Percentiles rank a stretch among this genome's conserved stretches.
Evolutionary conservation across 30 jellyfish, hydroid and myxozoan genomes (phyloP).

Genomic region (Aurelia sp.): DNA sequence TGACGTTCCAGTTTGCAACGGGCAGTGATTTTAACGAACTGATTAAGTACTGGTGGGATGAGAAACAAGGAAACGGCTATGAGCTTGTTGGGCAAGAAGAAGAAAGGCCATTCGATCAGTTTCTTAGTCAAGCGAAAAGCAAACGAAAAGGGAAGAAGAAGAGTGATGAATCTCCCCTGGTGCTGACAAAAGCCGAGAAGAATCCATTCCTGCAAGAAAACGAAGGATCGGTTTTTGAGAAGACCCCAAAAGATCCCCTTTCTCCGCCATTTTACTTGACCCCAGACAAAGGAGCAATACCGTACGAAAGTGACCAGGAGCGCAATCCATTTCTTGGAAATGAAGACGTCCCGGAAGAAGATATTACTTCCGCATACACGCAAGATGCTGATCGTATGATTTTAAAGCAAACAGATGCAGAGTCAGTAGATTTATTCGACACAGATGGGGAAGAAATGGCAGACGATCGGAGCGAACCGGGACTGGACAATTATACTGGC

Average conservation of each 20-base stretch:
- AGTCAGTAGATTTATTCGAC: background rate
- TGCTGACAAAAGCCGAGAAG: constrained; percentile 5
- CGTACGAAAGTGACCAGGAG: background rate
- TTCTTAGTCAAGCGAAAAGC: constrained; percentile 10
- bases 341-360: background rate
- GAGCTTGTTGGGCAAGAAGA: constrained; percentile 38
- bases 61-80: constrained; percentile 11
- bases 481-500: too few relatives aligned
- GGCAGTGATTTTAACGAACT: constrained; percentile 63
- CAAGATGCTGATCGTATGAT: background rate
- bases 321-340: constrained; percentile 1
- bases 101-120: constrained; percentile 53
- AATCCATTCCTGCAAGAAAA: constrained; percentile 2
- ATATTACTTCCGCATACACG: background rate
- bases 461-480: background rate
- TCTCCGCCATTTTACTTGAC: background rate
- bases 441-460: constrained; percentile 1
- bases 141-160: background rate
- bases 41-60: constrained; percentile 49
- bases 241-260: background rate
- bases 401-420: too few relatives aligned
- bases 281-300: background rate
- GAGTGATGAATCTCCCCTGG: background rate
- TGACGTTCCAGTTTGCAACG: constrained; percentile 42
- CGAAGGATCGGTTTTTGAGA: background rate